Conservation (phyloP, 2,113 vertebrate species). For the Struthio camelus region DNA sequence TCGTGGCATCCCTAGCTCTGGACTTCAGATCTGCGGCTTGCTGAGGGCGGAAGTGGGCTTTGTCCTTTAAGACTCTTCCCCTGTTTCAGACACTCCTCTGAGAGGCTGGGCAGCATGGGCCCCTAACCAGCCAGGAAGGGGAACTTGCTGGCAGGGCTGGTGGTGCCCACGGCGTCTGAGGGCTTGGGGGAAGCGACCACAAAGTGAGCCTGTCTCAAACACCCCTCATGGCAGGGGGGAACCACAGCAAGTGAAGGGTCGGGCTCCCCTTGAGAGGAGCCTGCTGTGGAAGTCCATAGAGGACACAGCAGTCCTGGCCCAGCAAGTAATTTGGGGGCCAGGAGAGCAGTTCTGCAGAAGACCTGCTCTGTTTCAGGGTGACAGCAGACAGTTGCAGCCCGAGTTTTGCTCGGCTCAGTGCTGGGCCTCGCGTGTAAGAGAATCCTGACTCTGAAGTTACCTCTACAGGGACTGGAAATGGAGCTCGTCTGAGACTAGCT, state of each 20-base stretch:
- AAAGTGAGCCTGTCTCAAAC: too few species aligned
- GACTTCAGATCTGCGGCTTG: background rate
- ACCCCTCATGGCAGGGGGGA: background rate
- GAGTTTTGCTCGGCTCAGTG: background rate
- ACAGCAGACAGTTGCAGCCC: rapidly evolving
- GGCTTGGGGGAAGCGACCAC: background rate
- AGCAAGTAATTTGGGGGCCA: background rate
- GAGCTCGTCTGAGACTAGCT: rapidly evolving
- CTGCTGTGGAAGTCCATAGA: background rate
- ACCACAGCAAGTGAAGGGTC: background rate
- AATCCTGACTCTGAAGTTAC: rapidly evolving
- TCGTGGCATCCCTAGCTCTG: background rate
- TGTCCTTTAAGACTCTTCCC: background rate
- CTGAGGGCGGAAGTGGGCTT: background rate
- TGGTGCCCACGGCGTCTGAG: background rate
- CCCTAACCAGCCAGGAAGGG: background rate
- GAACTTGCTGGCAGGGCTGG: background rate
- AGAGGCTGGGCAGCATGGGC: too few species aligned
- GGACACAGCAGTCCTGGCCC: background rate
- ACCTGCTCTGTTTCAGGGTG: background rate
- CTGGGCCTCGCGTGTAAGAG: rapidly evolving
- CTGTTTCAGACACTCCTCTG: too few species aligned
- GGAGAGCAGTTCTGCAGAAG: background rate
- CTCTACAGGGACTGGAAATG: rapidly evolving
- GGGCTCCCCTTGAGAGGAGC: background rate